Conservation (phyloP, 2,113 vertebrate genomes). For the Noturus placidus region DNA sequence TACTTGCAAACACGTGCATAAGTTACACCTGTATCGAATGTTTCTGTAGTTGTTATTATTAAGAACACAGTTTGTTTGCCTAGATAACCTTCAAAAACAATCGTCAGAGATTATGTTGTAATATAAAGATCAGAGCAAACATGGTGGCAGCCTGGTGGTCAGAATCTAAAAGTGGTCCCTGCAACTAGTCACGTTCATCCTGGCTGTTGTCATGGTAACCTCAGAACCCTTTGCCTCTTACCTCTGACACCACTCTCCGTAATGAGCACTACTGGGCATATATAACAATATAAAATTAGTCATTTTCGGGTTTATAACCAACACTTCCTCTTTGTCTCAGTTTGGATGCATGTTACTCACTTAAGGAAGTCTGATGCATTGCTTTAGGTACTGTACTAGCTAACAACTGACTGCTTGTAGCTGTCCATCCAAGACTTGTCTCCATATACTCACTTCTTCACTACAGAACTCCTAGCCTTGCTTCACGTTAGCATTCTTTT, state of each 20-base stretch:
- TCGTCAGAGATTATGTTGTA: neutral
- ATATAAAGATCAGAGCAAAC: neutral
- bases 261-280: neutral
- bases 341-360: neutral
- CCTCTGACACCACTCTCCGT: neutral
- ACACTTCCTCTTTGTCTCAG: neutral
- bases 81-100: neutral
- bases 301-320: neutral
- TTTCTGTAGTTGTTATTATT: neutral
- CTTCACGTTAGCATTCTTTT: neutral
- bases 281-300: constrained; percentile 1
- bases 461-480: neutral
- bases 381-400: neutral
- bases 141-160: constrained; percentile 21
- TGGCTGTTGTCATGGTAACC: constrained; percentile 43
- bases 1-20: neutral
- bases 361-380: neutral
- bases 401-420: neutral
- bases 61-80: neutral
- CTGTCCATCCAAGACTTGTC: neutral
- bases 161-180: neutral
- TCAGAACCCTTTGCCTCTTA: neutral
- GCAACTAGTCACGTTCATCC: constrained; percentile 19
- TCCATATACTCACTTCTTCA: neutral
- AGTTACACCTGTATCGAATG: neutral